phyloP scores from a whole-genome alignment of 2,797 vertebrate species.

The Ctenosaura bakeri region DNA sequence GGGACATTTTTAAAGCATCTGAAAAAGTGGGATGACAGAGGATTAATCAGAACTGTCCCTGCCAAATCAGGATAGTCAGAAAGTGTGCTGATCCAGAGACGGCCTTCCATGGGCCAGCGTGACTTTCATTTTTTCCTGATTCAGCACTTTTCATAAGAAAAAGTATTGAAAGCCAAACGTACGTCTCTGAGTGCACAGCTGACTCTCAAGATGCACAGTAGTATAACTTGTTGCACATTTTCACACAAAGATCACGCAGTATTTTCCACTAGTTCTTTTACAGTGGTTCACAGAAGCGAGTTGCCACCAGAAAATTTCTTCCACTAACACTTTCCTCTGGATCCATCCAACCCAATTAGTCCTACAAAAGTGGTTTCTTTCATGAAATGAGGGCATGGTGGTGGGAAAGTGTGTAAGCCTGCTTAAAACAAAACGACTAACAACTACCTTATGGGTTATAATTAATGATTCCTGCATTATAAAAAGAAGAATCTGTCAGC shows the following conservation, averaged over 20 bases:
- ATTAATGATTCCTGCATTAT: constrained; percentile 4
- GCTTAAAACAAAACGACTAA: constrained; percentile 10
- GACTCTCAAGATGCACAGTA: no score
- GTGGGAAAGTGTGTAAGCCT: not conserved
- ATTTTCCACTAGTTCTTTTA: not conserved
- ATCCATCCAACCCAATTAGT: not conserved
- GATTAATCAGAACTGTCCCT: no score
- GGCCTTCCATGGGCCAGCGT: not conserved
- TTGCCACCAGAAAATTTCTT: not conserved
- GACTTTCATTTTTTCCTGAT: not conserved
- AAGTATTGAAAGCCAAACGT: not conserved
- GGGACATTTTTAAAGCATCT: no score
- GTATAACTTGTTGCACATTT: no score
- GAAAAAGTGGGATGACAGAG: no score
- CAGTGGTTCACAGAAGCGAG: not conserved
- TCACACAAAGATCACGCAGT: not conserved
- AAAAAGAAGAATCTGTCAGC: constrained; percentile 20
- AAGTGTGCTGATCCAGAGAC: not conserved
- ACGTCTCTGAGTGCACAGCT: not conserved
- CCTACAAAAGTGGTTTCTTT: constrained; percentile 25
- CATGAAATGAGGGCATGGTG: not conserved
- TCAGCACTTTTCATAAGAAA: not conserved
- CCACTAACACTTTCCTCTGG: not conserved
- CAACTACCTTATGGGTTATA: not conserved
- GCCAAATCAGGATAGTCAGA: no score